Base-by-base conservation (phyloP, 2,113 vertebrate species). In the Poecilia latipinna region DNA sequence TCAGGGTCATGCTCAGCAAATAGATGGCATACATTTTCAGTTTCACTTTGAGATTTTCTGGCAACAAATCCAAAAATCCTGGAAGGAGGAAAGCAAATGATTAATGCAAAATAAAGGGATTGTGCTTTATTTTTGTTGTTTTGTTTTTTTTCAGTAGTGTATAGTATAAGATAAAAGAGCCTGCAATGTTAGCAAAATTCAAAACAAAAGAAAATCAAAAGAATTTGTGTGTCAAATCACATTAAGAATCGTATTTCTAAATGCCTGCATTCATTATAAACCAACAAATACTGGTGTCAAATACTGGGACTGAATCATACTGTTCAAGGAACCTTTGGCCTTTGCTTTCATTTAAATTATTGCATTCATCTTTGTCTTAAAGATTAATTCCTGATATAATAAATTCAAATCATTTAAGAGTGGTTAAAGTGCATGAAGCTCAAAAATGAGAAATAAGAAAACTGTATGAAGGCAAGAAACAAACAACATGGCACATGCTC, bases 1-100 rank as follows among this genome's bases (percentile, higher is more conserved):
- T 99, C 97, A 0, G 97, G 97, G 91, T 99, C 97, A 0, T 99
- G 97, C 61, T 98, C 97, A 0, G 97, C 97, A 61, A 99, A 99
- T 2, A 99, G 92, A 87, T 99, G 97, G 89, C 97, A 99, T 0
- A 98, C 37, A 0, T 99, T 99, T 83, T 97, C 97, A 0, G 95
- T 97, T 65, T 94, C 93, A 15, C 95, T 97, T 89, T 96, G 96
- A 75, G 96, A 96, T 87, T 98, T 99, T 87, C 96, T 94, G 37
- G 97, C 97, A 26, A 99, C 94, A 3, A 99, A 98, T 33, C 97
- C 97, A 44, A 99, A 99, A 28, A 97, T 96, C 84, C 97, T 99
- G 82, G 54, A 64, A 57, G 32, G 12, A 33, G 15, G n/a, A n/a
- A 33, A 19, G 13, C 37, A 3, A 7, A n/a, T 8, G 3, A 24